These are phyloP conservation scores for Drosophila quadrilineata DNA, from an alignment of 1,140 invertebrate genomes.

Conservation along the genomic window DNA sequence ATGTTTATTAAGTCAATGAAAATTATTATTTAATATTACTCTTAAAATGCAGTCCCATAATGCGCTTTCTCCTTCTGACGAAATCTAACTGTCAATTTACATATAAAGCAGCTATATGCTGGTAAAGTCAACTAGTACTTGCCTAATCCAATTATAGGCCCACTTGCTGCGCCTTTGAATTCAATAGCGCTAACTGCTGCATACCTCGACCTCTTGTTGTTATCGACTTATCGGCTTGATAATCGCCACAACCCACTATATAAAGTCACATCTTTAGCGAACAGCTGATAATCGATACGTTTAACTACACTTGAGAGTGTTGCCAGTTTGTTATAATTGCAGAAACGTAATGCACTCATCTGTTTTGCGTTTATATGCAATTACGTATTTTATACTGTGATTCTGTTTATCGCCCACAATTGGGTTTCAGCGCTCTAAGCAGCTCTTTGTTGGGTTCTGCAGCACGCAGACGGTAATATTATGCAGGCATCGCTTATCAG, in stretches of 20 bases:
- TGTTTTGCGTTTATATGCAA: slow-evolving; percentile 28
- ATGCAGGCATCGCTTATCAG: slow-evolving; percentile 58
- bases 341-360: slow-evolving; percentile 2
- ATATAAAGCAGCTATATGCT: neutral
- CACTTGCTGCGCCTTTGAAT: slow-evolving; percentile 2
- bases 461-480: slow-evolving; percentile 30
- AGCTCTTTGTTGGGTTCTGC: slow-evolving; percentile 10
- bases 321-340: slow-evolving; percentile 12
- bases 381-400: slow-evolving; percentile 4
- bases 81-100: slow-evolving; percentile 49
- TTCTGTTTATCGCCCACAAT: slow-evolving; percentile 20
- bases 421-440: slow-evolving; percentile 24
- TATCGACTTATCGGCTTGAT: slow-evolving; percentile 8
- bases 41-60: slow-evolving; percentile 52
- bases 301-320: too few species aligned
- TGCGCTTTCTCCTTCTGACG: slow-evolving; percentile 25
- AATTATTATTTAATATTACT: slow-evolving; percentile 28
- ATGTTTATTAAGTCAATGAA: neutral
- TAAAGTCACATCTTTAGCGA: neutral
- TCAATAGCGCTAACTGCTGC: neutral
- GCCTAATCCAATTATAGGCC: slow-evolving; percentile 38
- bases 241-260: neutral
- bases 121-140: neutral
- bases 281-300: too few species aligned
- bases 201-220: neutral